Evolutionary conservation across 1,140 invertebrate genomes (phyloP).

Genomic region (Rhopalosiphum maidis): DNA sequence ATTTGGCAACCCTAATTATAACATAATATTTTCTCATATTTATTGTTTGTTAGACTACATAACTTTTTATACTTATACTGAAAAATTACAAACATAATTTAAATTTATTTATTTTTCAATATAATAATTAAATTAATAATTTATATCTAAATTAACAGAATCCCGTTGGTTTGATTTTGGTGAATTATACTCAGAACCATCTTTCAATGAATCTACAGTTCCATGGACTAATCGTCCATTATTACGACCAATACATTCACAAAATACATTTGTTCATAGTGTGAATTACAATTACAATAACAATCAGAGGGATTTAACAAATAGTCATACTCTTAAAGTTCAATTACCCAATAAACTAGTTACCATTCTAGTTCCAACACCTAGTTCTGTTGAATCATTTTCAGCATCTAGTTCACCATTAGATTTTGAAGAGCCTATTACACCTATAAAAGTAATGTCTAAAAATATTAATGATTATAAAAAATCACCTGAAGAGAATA

Average conservation of each 20-base stretch:
- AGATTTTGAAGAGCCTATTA: conserved; percentile 26
- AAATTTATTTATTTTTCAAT: background rate
- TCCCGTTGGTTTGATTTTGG: conserved; percentile 51
- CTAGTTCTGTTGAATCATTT: conserved; percentile 30
- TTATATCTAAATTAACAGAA: conserved; percentile 37
- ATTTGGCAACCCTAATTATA: background rate
- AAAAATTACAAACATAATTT: background rate
- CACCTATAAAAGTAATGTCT: background rate
- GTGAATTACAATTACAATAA: conserved; percentile 27
- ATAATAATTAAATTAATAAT: background rate
- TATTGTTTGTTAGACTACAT: background rate
- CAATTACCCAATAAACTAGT: conserved; percentile 32
- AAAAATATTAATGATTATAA: background rate
- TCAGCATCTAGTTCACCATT: conserved; percentile 27
- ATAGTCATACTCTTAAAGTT: background rate
- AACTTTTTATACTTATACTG: background rate
- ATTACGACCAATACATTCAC: background rate
- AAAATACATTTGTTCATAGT: background rate
- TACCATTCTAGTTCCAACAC: background rate
- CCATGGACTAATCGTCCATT: conserved; percentile 26
- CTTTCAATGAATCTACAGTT: background rate
- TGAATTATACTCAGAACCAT: background rate
- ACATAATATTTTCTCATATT: background rate
- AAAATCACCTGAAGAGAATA: conserved; percentile 46
- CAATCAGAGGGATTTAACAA: background rate